phyloP scores from a whole-genome alignment of 2,888 invertebrate species.

The Julus scanicus region DNA sequence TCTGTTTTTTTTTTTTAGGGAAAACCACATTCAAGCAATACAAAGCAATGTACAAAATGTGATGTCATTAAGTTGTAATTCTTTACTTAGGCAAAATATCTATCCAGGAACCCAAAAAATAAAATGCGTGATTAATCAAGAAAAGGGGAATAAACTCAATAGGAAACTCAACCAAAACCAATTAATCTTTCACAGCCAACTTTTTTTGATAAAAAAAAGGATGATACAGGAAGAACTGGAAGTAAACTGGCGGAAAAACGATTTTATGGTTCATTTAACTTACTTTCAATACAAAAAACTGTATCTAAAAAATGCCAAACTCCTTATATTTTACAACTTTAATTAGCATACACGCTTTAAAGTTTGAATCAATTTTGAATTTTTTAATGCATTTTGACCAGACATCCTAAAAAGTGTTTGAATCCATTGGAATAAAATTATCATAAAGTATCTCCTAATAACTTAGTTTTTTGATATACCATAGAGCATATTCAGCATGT shows the following conservation, averaged over 20 bases:
- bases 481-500: not conserved
- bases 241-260: not conserved
- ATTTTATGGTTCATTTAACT: not conserved
- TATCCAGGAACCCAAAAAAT: not conserved
- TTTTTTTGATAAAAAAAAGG: not conserved
- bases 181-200: not conserved
- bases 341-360: not conserved
- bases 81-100: not conserved
- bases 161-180: slow-evolving; percentile 11
- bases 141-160: slow-evolving; percentile 12
- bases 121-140: not conserved
- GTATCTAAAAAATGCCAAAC: not conserved
- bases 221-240: slow-evolving; percentile 4
- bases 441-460: not conserved
- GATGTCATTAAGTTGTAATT: too few species aligned
- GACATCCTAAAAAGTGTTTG: not conserved
- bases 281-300: not conserved
- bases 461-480: not conserved
- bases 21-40: not conserved
- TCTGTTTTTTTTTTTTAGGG: not conserved
- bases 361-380: not conserved
- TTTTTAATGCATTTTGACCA: not conserved
- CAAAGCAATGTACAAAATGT: not conserved
- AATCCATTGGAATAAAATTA: not conserved
- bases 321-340: not conserved